Base-by-base conservation (phyloP, 1,140 invertebrate species). In the Lamellibrachia luymesi region DNA sequence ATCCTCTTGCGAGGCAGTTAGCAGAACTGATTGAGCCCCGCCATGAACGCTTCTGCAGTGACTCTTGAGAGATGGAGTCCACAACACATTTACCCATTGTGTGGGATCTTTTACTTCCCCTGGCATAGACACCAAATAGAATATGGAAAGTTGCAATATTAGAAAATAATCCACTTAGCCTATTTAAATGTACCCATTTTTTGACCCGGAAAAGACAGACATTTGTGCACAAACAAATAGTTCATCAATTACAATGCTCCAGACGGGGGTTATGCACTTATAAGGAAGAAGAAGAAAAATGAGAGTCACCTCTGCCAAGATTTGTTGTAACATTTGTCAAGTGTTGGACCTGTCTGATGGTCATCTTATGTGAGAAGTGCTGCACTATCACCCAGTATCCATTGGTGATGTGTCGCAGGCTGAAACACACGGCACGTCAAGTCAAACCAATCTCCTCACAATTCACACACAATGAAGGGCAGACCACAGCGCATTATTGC, bases 311-410 rank as follows among this genome's bases (percentile, higher is more conserved):
- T 95, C 95, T 94, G 22, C 96, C 96, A 10, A 96, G 91, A 94
- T 95, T 94, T 50, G 96, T 96, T 8, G 94, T 95, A 8, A 95
- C 94, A 94, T 96, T 95, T 17, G 93, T 92, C 5, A 96, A 93
- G 93, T 93, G 94, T 92, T 95, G 92, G 51, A 96, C 95, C 50
- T 96, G 95, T 64, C 95, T 95, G 5, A 96, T 95, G 4, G 97
- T 96, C 92, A 96, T 96, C 93, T 97, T 97, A 94, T 97, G 97
- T 92, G 97, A 97, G 92, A 97, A 96, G 94, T 97, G 96, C 93
- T 96, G 95, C 49, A 96, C 97, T 56, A 97, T 96, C 38, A 96
- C 96, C 97, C 97, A 97, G 95, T 97, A 97, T 92, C 97, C 97
- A 94, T 96, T 95, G 38, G 94, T 95, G 25, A 95, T 94, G 93